Conservation (phyloP, 1,140 invertebrate genomes). For the Drosophila mauritiana region DNA sequence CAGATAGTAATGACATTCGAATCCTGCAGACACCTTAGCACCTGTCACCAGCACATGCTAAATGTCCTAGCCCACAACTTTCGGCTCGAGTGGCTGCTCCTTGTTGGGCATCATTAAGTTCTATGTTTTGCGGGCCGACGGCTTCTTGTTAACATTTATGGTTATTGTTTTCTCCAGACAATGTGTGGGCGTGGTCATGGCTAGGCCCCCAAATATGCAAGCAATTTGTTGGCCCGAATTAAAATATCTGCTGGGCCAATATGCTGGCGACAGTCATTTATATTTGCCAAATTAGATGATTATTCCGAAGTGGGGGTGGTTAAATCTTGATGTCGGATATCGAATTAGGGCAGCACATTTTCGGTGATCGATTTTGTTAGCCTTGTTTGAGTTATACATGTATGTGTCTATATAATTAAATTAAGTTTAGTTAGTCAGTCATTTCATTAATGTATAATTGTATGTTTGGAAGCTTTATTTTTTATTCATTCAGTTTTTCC, state of each 20-base stretch:
- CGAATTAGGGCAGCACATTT: background rate
- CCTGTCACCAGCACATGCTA: constrained; percentile 58
- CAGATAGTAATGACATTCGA: constrained; percentile 41
- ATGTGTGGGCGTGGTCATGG: constrained; percentile 48
- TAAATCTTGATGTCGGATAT: background rate
- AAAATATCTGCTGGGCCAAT: constrained; percentile 16
- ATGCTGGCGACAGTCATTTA: constrained; percentile 5
- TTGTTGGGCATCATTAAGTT: constrained; percentile 76
- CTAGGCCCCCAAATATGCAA: constrained; percentile 51
- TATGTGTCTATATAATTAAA: background rate
- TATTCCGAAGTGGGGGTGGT: background rate
- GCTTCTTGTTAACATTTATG: constrained; percentile 79
- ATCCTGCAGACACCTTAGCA: constrained; percentile 66
- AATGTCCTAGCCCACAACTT: constrained; percentile 41
- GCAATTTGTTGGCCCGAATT: constrained; percentile 43
- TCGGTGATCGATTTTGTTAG: background rate
- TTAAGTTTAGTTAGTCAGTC: background rate
- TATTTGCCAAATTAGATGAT: constrained; percentile 22
- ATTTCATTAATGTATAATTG: too few species aligned
- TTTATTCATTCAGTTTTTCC: too few species aligned
- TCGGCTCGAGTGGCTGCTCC: constrained; percentile 32
- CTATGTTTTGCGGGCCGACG: constrained; percentile 45
- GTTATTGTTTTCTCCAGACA: constrained; percentile 60
- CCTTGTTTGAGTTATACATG: background rate
- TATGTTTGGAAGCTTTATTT: too few species aligned